Evolutionary conservation across 2,888 invertebrate genomes (phyloP).

Genomic region (Ectemnius lituratus): DNA sequence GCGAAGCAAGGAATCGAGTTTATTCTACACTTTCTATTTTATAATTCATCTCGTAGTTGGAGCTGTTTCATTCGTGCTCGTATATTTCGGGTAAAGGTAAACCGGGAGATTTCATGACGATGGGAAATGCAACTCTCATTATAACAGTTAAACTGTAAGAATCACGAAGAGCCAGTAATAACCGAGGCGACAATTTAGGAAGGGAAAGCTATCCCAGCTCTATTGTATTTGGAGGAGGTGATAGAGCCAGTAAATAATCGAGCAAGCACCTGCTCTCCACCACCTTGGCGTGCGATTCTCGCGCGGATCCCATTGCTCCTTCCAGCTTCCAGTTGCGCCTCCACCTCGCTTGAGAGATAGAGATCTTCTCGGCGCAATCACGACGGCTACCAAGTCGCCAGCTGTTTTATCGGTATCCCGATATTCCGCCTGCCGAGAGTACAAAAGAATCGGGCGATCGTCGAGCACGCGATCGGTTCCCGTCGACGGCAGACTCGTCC

Average conservation of each 20-base stretch:
- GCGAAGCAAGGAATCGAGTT: no score
- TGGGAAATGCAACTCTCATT: no score
- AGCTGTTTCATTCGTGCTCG: not conserved
- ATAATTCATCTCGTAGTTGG: not conserved
- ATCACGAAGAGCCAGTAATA: not conserved
- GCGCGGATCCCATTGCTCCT: constrained; percentile 24
- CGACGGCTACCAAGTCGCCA: constrained; percentile 54
- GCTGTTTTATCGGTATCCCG: constrained; percentile 49
- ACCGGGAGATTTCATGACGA: no score
- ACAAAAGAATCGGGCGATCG: constrained; percentile 55
- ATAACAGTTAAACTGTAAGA: no score
- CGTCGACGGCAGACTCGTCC: constrained; percentile 18
- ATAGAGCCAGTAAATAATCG: not conserved
- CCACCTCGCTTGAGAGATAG: constrained; percentile 25
- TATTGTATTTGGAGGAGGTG: not conserved
- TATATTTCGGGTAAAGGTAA: no score
- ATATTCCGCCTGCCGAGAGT: constrained; percentile 42
- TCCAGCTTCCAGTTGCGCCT: constrained; percentile 32
- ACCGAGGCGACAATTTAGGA: no score
- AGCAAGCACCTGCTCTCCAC: constrained; percentile 10
- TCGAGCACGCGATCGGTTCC: constrained; percentile 45
- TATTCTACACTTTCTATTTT: constrained; percentile 18
- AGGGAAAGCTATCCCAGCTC: not conserved
- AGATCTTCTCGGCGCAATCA: constrained; percentile 56
- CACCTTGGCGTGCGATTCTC: not conserved